Conservation (phyloP, 2,113 vertebrate genomes). For the Oplegnathus fasciatus region DNA sequence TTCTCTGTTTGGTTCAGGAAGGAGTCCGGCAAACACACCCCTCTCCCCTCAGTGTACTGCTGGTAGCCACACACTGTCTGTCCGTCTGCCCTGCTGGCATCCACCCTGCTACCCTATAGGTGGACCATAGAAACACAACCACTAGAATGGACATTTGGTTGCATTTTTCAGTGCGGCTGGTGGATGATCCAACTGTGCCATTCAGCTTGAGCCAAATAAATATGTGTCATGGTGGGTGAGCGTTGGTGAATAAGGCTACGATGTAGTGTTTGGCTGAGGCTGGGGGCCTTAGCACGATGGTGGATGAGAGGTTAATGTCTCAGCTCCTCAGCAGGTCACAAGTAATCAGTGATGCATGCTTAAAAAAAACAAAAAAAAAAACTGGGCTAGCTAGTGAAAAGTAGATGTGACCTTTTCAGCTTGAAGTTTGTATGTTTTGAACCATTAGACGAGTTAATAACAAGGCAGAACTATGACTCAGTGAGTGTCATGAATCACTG, state of each 20-base stretch:
- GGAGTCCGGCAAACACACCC: conserved; percentile 23
- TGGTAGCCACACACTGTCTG: conserved; percentile 63
- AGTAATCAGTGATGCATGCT: background rate
- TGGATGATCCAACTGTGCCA: conserved; percentile 45
- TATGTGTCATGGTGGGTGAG: background rate
- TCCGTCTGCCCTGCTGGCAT: conserved; percentile 80
- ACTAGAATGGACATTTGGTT: conserved; percentile 18
- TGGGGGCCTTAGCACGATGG: background rate
- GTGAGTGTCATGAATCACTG: background rate
- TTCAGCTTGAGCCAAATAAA: conserved; percentile 55
- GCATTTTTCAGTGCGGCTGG: background rate
- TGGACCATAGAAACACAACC: conserved; percentile 12
- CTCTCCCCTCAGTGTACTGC: conserved; percentile 22
- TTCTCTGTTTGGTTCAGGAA: conserved; percentile 62
- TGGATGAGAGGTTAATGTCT: background rate
- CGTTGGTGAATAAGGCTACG: background rate
- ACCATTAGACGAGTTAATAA: background rate
- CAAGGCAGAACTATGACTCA: background rate
- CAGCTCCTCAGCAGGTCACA: background rate
- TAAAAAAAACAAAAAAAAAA: background rate
- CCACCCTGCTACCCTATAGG: background rate
- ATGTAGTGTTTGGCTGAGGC: background rate
- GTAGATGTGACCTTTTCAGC: background rate
- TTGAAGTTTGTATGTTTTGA: background rate
- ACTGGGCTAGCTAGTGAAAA: background rate